Conservation (phyloP, 2,888 invertebrate species). For the Exephanes ischioxanthus region DNA sequence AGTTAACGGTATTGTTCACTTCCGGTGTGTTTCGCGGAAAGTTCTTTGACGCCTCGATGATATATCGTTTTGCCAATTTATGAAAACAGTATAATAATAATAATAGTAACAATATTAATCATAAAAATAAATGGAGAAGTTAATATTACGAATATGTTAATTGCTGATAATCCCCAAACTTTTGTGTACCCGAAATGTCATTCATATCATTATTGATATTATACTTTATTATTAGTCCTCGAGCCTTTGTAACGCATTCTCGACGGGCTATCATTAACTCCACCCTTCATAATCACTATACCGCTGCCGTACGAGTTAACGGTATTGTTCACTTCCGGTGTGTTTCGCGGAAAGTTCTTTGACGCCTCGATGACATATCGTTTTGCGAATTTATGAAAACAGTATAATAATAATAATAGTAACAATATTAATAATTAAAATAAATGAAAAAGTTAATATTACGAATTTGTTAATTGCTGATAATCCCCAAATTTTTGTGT, state of each 20-base stretch:
- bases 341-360: background rate
- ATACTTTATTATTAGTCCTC: background rate
- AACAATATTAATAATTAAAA: background rate
- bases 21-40: background rate
- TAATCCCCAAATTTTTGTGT: background rate
- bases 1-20: background rate
- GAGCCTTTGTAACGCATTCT: slow-evolving; percentile 16
- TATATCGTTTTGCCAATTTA: background rate
- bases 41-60: background rate
- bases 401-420: background rate
- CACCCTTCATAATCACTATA: background rate
- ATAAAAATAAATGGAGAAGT: background rate
- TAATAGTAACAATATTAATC: background rate
- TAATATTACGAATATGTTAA: background rate
- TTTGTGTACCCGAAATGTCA: background rate
- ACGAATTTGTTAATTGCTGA: background rate
- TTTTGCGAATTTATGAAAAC: background rate
- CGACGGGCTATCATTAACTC: slow-evolving; percentile 10
- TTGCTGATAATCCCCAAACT: background rate
- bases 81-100: background rate
- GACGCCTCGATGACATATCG: background rate
- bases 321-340: background rate
- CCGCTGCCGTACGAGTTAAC: background rate
- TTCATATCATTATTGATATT: background rate
- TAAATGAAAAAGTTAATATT: background rate